These are phyloP conservation scores for Chironomus tepperi DNA, from an alignment of 1,140 invertebrate genomes.

Conservation along the genomic window DNA sequence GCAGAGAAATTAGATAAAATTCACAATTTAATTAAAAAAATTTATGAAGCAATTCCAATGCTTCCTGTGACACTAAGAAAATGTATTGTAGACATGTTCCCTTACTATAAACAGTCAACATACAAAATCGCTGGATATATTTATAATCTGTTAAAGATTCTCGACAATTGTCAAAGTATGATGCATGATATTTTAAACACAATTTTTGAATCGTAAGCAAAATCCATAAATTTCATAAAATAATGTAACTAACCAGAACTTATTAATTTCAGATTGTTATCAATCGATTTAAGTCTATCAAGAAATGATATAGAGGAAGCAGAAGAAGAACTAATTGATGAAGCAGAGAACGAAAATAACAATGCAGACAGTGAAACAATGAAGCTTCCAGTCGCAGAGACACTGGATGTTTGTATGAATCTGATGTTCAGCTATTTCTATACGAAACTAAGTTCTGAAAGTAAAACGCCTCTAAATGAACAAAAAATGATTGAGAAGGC, in stretches of 20 bases:
- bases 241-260: constrained; percentile 19
- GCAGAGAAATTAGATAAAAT: constrained; percentile 30
- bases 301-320: constrained; percentile 44
- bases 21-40: constrained; percentile 33
- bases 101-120: constrained; percentile 50
- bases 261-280: constrained; percentile 47
- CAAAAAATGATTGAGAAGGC: background rate
- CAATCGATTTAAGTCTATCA: constrained; percentile 58
- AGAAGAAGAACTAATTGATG: constrained; percentile 36
- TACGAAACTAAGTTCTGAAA: constrained; percentile 25
- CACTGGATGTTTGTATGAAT: constrained; percentile 56
- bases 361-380: constrained; percentile 31
- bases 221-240: constrained; percentile 37
- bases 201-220: constrained; percentile 54
- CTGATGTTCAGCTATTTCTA: constrained; percentile 51
- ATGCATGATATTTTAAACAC: constrained; percentile 51
- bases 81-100: constrained; percentile 43
- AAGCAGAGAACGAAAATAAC: constrained; percentile 37
- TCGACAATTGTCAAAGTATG: constrained; percentile 52
- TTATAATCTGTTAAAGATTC: constrained; percentile 52
- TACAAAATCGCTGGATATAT: constrained; percentile 52
- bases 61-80: constrained; percentile 32
- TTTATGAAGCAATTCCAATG: constrained; percentile 36
- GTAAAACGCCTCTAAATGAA: background rate
- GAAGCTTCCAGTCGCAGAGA: constrained; percentile 44